Evolutionary conservation across 2,113 vertebrate species (phyloP).

Genomic region (Meles meles): DNA sequence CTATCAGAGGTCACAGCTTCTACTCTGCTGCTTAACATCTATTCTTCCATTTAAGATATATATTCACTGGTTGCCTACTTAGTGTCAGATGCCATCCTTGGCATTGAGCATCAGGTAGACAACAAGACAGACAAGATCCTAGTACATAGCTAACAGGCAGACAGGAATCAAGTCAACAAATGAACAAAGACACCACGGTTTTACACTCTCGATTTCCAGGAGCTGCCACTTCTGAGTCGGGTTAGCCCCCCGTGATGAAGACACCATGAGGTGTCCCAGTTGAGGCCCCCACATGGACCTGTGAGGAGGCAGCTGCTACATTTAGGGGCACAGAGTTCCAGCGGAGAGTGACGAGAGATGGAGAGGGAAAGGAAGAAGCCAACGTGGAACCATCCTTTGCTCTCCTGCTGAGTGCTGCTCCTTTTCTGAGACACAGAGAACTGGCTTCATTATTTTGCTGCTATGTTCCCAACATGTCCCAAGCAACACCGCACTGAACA

Average conservation of each 20-base stretch:
- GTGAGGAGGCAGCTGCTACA: not conserved
- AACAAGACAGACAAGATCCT: not conserved
- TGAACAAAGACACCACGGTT: not conserved
- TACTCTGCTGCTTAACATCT: not conserved
- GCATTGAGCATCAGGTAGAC: not conserved
- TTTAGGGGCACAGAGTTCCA: too few species aligned
- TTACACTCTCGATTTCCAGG: not conserved
- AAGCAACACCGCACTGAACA: not conserved
- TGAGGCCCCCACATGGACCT: not conserved
- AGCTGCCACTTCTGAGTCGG: not conserved
- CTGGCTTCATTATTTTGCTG: not conserved
- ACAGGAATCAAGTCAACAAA: not conserved
- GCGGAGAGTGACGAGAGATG: not conserved
- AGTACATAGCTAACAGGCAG: not conserved
- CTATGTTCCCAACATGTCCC: not conserved
- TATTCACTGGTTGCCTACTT: not conserved
- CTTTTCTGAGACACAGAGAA: not conserved
- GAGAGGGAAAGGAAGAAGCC: not conserved
- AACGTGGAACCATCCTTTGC: not conserved
- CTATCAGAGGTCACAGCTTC: not conserved
- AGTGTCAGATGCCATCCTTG: not conserved
- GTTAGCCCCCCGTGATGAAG: not conserved
- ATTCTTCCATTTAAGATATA: not conserved
- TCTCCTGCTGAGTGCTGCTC: not conserved
- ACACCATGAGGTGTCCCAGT: not conserved